Conservation (phyloP, 1,140 invertebrate species). For the Riptortus pedestris region DNA sequence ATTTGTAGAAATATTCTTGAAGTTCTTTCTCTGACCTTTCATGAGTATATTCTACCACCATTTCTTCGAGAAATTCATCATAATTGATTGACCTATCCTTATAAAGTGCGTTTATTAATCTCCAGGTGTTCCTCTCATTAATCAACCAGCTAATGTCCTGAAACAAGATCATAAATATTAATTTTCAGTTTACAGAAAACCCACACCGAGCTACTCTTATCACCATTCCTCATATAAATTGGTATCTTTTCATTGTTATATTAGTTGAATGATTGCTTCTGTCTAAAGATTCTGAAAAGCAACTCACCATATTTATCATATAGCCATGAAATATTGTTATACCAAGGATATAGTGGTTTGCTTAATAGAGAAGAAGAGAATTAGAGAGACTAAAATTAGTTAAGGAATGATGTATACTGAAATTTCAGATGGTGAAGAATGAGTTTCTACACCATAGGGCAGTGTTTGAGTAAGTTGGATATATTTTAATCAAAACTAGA, state of each 20-base stretch:
- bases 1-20: conserved; percentile 48
- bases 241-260: background rate
- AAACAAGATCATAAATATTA: background rate
- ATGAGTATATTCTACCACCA: conserved; percentile 34
- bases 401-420: too few species aligned
- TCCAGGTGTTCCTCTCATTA: conserved; percentile 79
- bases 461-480: too few species aligned
- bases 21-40: conserved; percentile 52
- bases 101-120: conserved; percentile 66
- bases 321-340: too few species aligned
- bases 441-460: too few species aligned
- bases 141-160: conserved; percentile 48
- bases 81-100: conserved; percentile 43
- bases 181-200: background rate
- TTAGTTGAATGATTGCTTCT: background rate
- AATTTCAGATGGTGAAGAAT: too few species aligned
- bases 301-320: too few species aligned
- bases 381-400: too few species aligned
- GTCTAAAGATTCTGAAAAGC: background rate
- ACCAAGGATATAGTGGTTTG: too few species aligned
- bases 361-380: too few species aligned
- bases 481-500: too few species aligned
- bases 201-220: background rate
- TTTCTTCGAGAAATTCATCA: conserved; percentile 40
- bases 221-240: background rate